These are phyloP conservation scores for Adela reaumurella DNA, from an alignment of 2,888 invertebrate genomes.

Conservation along the genomic window DNA sequence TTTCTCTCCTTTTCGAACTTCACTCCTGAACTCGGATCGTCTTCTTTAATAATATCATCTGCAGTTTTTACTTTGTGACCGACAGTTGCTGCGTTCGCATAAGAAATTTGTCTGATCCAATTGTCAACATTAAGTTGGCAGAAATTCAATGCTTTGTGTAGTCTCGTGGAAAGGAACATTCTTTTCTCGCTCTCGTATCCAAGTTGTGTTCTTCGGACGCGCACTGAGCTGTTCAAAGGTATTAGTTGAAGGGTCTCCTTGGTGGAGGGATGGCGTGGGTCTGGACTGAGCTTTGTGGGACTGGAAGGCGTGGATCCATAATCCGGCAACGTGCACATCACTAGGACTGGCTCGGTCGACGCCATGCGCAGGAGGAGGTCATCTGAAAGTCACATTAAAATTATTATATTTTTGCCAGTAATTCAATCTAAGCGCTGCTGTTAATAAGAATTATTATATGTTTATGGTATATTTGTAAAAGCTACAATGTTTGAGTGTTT, in stretches of 20 bases:
- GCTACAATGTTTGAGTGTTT: too few species aligned
- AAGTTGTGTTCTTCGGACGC: conserved; percentile 54
- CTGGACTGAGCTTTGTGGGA: conserved; percentile 49
- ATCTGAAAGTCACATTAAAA: conserved; percentile 27
- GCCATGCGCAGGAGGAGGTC: conserved; percentile 60
- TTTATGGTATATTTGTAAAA: too few species aligned
- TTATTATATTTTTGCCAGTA: too few species aligned
- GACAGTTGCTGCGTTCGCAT: conserved; percentile 37
- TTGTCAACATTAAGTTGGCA: conserved; percentile 62
- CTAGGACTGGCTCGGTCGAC: conserved; percentile 61
- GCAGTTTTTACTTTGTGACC: conserved; percentile 40
- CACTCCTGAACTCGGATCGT: conserved; percentile 35
- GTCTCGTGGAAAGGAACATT: conserved; percentile 61
- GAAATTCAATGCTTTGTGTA: conserved; percentile 62
- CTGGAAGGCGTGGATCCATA: conserved; percentile 42
- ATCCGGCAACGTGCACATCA: conserved; percentile 61
- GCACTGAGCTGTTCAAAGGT: conserved; percentile 35
- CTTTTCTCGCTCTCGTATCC: conserved; percentile 61
- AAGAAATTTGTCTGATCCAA: conserved; percentile 61
- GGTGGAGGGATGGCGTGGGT: conserved; percentile 49
- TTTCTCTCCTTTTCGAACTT: conserved; percentile 52
- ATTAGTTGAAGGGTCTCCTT: conserved; percentile 51
- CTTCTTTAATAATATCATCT: conserved; percentile 54
- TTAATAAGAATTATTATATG: too few species aligned
- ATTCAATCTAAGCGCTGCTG: too few species aligned